A percentile compares a stretch with the other conserved stretches of the same genome.
Evolutionary conservation across 2,888 invertebrate genomes (phyloP).

Genomic region (Poecilobothrus nobilitatus): DNA sequence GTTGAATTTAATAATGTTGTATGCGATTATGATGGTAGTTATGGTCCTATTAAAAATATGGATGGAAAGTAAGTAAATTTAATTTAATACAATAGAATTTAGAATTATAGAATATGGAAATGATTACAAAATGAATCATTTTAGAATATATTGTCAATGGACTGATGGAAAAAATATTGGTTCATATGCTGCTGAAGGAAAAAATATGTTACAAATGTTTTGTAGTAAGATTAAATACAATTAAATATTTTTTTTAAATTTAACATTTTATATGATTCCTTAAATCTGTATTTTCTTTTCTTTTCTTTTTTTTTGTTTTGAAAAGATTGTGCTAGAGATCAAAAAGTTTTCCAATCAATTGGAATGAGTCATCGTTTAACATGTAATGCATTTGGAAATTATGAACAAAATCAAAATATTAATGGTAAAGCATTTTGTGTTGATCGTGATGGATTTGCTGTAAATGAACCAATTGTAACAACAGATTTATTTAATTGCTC

Average conservation of each 20-base stretch:
- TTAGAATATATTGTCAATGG: constrained; percentile 54
- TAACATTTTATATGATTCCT: too few relatives aligned
- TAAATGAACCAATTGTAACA: constrained; percentile 26
- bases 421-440: constrained; percentile 52
- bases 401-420: constrained; percentile 47
- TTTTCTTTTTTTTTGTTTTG: constrained; percentile 9
- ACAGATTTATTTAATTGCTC: constrained; percentile 21
- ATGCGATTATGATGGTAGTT: constrained; percentile 61
- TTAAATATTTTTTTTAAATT: too few relatives aligned
- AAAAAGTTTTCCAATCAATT: constrained; percentile 45
- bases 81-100: neutral
- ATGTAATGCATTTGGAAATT: constrained; percentile 53
- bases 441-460: constrained; percentile 52
- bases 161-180: constrained; percentile 51
- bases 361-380: constrained; percentile 46
- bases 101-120: neutral
- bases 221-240: constrained; percentile 50
- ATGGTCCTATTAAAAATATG: constrained; percentile 48
- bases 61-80: constrained; percentile 49
- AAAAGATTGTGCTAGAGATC: constrained; percentile 61
- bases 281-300: too few relatives aligned
- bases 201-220: constrained; percentile 34
- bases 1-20: constrained; percentile 47
- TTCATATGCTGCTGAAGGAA: constrained; percentile 45
- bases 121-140: constrained; percentile 25